These are phyloP conservation scores for Ardeotis arabs DNA, from an alignment of 2,113 vertebrate genomes.

Conservation along the genomic window DNA sequence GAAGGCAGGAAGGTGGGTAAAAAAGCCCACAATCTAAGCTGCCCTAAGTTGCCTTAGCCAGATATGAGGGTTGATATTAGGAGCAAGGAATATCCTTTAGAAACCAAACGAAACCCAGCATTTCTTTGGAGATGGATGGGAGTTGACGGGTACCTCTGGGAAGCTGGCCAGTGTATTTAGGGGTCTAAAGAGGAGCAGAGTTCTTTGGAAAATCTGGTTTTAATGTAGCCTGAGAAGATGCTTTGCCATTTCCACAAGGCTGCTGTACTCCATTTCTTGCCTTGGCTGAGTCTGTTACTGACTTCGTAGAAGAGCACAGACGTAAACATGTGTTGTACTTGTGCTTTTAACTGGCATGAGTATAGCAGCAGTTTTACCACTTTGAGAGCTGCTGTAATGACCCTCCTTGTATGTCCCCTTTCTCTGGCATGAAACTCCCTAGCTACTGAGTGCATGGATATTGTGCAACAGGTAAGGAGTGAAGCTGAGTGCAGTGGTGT, in stretches of 20 bases:
- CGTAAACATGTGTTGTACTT: not conserved
- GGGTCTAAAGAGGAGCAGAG: not conserved
- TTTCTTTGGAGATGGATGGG: not conserved
- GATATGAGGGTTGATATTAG: not conserved
- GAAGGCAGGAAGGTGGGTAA: not conserved
- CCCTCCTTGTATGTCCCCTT: not conserved
- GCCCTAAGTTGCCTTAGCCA: not conserved
- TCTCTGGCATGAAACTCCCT: not conserved
- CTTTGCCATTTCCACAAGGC: not conserved
- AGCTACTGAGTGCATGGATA: not conserved
- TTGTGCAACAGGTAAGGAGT: not conserved
- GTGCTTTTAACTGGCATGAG: not conserved
- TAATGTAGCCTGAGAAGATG: not conserved
- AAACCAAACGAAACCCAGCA: not conserved
- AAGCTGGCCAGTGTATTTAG: not conserved
- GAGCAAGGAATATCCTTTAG: not conserved
- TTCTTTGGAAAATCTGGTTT: slow-evolving; percentile 11
- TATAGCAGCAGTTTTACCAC: not conserved
- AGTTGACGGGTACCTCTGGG: not conserved
- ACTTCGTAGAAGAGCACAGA: not conserved
- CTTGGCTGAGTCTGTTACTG: not conserved
- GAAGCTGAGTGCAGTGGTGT: not conserved
- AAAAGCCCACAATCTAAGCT: not conserved
- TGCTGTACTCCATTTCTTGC: not conserved
- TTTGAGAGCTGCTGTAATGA: not conserved